Conservation (phyloP, 2,888 invertebrate species). For the Thymelicus sylvestris region DNA sequence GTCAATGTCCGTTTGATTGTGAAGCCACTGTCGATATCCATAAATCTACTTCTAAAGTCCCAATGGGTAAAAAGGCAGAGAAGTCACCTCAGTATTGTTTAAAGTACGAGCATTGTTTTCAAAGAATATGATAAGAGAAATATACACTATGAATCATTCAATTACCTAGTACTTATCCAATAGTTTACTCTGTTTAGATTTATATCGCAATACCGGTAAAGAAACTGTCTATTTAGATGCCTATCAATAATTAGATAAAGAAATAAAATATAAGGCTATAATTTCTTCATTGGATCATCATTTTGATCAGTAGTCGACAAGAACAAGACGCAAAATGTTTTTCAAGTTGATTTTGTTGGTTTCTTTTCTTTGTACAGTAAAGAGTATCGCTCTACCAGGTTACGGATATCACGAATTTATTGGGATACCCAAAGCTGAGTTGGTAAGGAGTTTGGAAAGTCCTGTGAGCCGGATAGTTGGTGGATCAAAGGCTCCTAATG, state of each 20-base stretch:
- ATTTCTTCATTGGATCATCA: background rate
- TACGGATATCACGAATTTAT: constrained; percentile 57
- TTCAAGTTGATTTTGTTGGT: constrained; percentile 39
- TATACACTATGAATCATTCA: no score
- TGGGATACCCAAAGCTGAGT: constrained; percentile 53
- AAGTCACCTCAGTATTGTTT: no score
- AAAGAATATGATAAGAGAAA: no score
- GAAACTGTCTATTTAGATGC: background rate
- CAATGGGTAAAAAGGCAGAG: no score
- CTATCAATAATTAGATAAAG: constrained; percentile 4
- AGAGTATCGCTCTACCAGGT: constrained; percentile 51
- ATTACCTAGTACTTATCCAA: no score
- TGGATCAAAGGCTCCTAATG: constrained; percentile 51
- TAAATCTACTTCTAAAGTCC: no score
- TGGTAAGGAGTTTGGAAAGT: constrained; percentile 47
- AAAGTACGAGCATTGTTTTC: no score
- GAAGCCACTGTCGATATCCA: no score
- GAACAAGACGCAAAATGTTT: constrained; percentile 1
- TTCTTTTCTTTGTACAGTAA: constrained; percentile 38
- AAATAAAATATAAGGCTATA: background rate
- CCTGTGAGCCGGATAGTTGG: constrained; percentile 56
- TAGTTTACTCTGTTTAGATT: background rate
- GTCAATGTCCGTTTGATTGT: no score
- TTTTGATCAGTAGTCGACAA: background rate
- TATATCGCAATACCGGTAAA: constrained; percentile 1